Evolutionary conservation across 2,113 vertebrate species (phyloP).

Genomic region (Dendrocopos noguchii): DNA sequence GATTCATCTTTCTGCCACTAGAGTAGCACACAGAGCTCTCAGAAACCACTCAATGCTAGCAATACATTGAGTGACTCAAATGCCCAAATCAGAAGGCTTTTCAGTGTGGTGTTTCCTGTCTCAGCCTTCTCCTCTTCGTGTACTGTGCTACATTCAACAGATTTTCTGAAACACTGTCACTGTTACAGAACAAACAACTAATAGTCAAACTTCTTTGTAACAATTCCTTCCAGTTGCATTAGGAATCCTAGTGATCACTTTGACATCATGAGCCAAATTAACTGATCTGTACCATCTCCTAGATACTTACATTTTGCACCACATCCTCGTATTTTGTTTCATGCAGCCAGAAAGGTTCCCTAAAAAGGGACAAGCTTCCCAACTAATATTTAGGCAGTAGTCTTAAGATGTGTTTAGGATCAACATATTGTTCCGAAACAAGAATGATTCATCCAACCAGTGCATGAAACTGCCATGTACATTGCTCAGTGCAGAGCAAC

Average conservation of each 20-base stretch:
- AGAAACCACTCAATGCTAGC: background rate
- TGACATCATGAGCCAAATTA: background rate
- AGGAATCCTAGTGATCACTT: background rate
- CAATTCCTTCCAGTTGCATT: background rate
- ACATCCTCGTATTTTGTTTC: background rate
- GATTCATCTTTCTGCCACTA: background rate
- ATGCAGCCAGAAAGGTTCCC: background rate
- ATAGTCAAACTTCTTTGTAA: background rate
- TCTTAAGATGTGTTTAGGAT: background rate
- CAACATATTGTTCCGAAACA: background rate
- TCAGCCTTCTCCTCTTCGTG: background rate
- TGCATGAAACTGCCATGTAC: background rate
- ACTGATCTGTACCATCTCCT: background rate
- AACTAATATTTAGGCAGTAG: background rate
- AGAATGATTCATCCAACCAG: background rate
- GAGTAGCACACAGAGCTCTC: background rate
- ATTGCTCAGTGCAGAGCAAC: background rate
- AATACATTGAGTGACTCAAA: background rate
- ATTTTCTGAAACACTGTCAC: background rate
- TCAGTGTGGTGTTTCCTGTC: background rate
- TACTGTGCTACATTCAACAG: background rate
- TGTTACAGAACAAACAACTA: background rate
- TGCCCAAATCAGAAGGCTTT: background rate
- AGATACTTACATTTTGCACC: background rate
- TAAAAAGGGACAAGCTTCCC: background rate